Conservation (phyloP, 2,113 vertebrate species). For the Candoia aspera region DNA sequence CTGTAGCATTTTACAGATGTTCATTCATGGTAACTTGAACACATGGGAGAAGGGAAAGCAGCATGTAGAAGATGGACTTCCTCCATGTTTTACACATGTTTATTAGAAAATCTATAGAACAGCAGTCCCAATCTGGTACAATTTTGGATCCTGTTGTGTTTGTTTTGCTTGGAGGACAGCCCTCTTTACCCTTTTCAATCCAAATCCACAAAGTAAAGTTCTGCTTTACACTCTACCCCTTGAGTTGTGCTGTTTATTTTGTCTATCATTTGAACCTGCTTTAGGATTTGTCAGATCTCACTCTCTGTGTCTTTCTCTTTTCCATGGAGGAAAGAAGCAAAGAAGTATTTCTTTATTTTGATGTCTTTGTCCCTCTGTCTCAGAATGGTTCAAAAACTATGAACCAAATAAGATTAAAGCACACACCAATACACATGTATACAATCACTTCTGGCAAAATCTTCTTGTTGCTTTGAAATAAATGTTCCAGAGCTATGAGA, state of each 20-base stretch:
- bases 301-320: not conserved
- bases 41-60: not conserved
- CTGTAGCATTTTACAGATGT: not conserved
- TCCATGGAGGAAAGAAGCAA: not conserved
- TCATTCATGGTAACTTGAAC: not conserved
- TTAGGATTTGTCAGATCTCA: not conserved
- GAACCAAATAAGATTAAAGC: not conserved
- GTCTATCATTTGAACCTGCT: not conserved
- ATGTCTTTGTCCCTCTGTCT: not conserved
- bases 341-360: not conserved
- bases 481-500: not conserved
- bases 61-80: not conserved
- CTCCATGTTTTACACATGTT: not conserved
- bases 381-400: not conserved
- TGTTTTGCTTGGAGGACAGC: not conserved
- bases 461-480: not conserved
- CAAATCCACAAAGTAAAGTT: not conserved
- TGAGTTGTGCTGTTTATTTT: not conserved
- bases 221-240: not conserved
- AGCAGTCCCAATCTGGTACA: not conserved
- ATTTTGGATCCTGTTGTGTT: not conserved
- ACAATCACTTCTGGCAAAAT: not conserved
- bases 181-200: not conserved
- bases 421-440: not conserved
- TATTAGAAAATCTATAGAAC: not conserved